phyloP scores from a whole-genome alignment of 2,113 vertebrate genomes.

The Anhinga anhinga region DNA sequence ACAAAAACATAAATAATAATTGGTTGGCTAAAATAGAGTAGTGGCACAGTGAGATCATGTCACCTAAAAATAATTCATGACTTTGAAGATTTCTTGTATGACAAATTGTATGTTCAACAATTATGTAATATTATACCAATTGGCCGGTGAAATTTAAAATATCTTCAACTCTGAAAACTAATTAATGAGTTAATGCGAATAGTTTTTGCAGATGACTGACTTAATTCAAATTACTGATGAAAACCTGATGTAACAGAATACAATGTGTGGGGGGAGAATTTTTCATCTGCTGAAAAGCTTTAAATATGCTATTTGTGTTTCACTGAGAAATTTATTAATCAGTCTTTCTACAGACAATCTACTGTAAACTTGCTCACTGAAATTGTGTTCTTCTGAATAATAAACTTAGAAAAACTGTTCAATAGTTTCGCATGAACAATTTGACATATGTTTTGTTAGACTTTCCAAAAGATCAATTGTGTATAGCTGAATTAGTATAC shows the following conservation, averaged over 20 bases:
- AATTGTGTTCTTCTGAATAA: not conserved
- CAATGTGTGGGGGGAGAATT: not conserved
- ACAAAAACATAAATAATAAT: not conserved
- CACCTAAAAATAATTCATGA: not conserved
- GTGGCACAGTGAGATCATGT: not conserved
- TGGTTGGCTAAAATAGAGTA: not conserved
- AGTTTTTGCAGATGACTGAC: constrained; percentile 7
- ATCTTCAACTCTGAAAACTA: constrained; percentile 14
- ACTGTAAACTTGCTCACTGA: not conserved
- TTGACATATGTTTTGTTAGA: not conserved
- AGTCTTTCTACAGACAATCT: not conserved
- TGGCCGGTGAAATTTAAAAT: constrained; percentile 4
- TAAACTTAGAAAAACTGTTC: not conserved
- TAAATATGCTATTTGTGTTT: not conserved
- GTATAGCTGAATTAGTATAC: not conserved
- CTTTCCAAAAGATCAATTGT: not conserved
- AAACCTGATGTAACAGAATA: constrained; percentile 23
- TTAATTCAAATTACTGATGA: constrained; percentile 44
- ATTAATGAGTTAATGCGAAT: constrained; percentile 14
- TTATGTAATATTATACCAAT: not conserved
- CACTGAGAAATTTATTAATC: not conserved
- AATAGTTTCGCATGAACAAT: not conserved
- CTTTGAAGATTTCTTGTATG: not conserved
- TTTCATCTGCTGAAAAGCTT: not conserved
- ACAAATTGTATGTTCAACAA: not conserved